Evolutionary conservation across 1,140 invertebrate genomes (phyloP), one percentile per base, ranked within the genome.

Genomic region (Ephestia elutella): DNA sequence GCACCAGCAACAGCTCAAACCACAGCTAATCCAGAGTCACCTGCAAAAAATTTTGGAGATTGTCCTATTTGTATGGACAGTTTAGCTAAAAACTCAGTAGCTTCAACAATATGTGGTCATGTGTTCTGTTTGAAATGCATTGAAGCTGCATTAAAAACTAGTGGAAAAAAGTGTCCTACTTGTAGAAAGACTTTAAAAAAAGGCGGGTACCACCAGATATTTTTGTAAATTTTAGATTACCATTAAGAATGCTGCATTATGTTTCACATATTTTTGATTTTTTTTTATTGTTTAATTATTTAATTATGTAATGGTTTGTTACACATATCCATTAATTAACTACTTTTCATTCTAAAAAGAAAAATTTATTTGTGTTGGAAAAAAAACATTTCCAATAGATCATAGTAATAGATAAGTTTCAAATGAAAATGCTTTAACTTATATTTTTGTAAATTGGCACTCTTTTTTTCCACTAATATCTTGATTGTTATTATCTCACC

Each of bases 101-200:
- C 62, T n/a, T 74, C 71, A 28, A 74, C 71, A 51, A 30, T 66
- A 17, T 74, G 69, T 63, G 72, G 72, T 18, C 72, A 74, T 66
- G 50, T 74, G n/a, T 71, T 74, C 18, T 75, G 70, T 54, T 57
- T 68, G 56, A 38, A 11, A 20, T 75, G 70, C 38, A 68, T 75
- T 44, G 18, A 63, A 21, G 30, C 48, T 38, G 56, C 67, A 13
- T 19, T 67, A 8, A 65, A 49, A 56, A 10, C 38, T 10, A 65
- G 38, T 64, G 59, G 62, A 1, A 70, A 67, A 64, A 70, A 56
- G 51, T 75, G 70, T 62, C 70, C 73, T 20, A 70, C 65, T 19
- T 75, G 68, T 44, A 60, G 70, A 13, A 70, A 68, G 30, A 9
- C 18, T 18, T 20, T 70, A 11, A 70, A 60, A 59, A 60, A 60